These are phyloP conservation scores for Tetragnatha versicolor DNA, from an alignment of 1,140 invertebrate genomes.

Conservation along the genomic window DNA sequence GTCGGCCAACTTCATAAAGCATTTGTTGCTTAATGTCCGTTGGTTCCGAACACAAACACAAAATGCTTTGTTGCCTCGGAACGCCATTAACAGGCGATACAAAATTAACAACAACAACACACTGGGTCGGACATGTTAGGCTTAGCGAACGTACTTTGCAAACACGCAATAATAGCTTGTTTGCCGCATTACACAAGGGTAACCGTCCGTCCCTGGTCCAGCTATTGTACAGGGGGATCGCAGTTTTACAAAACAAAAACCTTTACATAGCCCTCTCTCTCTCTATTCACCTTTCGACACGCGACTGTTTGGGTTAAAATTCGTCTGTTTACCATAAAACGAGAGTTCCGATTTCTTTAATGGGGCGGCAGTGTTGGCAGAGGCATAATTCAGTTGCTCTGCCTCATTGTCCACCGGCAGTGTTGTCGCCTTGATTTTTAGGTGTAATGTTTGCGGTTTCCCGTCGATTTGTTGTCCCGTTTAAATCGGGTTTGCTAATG, in stretches of 20 bases:
- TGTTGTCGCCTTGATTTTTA: constrained; percentile 18
- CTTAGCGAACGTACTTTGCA: constrained; percentile 5
- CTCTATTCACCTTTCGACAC: constrained; percentile 19
- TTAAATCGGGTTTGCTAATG: constrained; percentile 35
- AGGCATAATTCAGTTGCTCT: constrained; percentile 40
- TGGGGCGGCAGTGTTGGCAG: constrained; percentile 29
- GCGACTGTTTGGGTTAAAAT: constrained; percentile 18
- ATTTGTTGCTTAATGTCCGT: not conserved
- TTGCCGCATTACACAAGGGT: not conserved
- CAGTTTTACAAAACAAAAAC: constrained; percentile 23
- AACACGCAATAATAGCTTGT: constrained; percentile 24
- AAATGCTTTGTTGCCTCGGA: not conserved
- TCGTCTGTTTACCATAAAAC: constrained; percentile 23
- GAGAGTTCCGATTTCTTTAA: not conserved
- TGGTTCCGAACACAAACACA: constrained; percentile 4
- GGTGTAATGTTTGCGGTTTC: constrained; percentile 27
- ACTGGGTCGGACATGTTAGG: not conserved
- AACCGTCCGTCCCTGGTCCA: constrained; percentile 14
- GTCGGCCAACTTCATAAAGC: not conserved
- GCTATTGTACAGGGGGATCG: not conserved
- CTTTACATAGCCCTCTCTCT: constrained; percentile 8
- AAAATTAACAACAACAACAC: not conserved
- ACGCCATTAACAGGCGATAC: not conserved
- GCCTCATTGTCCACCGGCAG: not conserved
- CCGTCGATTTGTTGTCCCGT: not conserved